These are phyloP conservation scores for Australoheros scitulus DNA, from an alignment of 2,113 vertebrate genomes.

Conservation along the genomic window DNA sequence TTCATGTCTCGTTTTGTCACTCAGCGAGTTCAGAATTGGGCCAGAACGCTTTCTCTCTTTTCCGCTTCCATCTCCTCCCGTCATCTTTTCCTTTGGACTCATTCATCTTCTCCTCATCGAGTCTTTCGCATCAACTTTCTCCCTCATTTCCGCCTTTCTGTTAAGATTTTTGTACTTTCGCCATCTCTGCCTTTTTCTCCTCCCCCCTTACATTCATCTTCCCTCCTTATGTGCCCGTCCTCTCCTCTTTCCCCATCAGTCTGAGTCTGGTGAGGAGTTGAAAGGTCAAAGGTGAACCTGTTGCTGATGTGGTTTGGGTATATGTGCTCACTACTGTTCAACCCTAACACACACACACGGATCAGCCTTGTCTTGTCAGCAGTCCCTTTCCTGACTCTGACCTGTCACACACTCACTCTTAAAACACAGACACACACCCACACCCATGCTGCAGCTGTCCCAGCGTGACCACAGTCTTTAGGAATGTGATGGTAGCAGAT, in stretches of 20 bases:
- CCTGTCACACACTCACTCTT: slow-evolving; percentile 9
- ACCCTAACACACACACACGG: not conserved
- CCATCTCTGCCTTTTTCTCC: not conserved
- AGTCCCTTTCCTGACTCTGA: slow-evolving; percentile 31
- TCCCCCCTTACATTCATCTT: not conserved
- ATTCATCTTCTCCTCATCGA: slow-evolving; percentile 12
- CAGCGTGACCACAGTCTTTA: slow-evolving; percentile 30
- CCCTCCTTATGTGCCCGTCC: not conserved
- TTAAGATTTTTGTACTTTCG: not conserved
- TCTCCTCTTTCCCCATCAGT: not conserved
- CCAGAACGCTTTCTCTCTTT: not conserved
- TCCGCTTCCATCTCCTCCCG: slow-evolving; percentile 5
- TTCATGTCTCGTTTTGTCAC: slow-evolving; percentile 49
- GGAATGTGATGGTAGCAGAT: slow-evolving; percentile 56
- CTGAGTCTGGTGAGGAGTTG: slow-evolving; percentile 6
- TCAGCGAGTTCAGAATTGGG: not conserved
- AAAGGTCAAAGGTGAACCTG: slow-evolving; percentile 26
- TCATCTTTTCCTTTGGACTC: slow-evolving; percentile 37
- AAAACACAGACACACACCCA: slow-evolving; percentile 8
- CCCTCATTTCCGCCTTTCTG: not conserved
- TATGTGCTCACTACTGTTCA: not conserved
- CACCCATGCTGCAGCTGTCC: slow-evolving; percentile 28
- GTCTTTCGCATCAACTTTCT: not conserved
- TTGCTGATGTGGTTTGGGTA: not conserved
- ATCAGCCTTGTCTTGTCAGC: slow-evolving; percentile 12